phyloP scores from a whole-genome alignment of 2,888 invertebrate species.

The Nomada lathburiana region DNA sequence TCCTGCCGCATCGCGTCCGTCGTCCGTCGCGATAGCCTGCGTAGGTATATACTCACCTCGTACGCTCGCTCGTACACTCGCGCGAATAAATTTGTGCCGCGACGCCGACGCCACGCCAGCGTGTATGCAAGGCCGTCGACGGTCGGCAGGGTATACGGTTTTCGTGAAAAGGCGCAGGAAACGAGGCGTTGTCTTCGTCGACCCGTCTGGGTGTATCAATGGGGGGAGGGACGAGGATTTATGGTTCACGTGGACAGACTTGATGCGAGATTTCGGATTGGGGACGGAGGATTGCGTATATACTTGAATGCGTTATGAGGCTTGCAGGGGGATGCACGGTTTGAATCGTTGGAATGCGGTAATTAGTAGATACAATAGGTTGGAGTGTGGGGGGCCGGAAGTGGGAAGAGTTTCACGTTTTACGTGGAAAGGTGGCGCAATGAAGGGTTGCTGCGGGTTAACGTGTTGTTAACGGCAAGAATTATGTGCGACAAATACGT shows the following conservation, averaged over 20 bases:
- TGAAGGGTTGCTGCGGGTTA: too few relatives aligned
- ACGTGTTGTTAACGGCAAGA: too few relatives aligned
- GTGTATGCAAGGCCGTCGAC: constrained; percentile 37
- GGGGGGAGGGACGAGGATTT: background rate
- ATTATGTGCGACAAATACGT: too few relatives aligned
- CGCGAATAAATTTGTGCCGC: constrained; percentile 68
- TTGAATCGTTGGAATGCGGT: too few relatives aligned
- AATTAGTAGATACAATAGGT: too few relatives aligned
- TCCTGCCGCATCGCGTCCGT: constrained; percentile 80
- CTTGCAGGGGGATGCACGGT: too few relatives aligned
- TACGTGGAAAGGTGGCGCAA: too few relatives aligned
- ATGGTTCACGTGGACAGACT: background rate
- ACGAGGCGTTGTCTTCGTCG: constrained; percentile 18
- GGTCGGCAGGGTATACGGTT: constrained; percentile 9
- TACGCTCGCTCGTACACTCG: constrained; percentile 70
- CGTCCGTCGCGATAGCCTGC: constrained; percentile 75
- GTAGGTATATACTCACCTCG: constrained; percentile 68
- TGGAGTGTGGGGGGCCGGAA: too few relatives aligned
- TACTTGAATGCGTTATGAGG: too few relatives aligned
- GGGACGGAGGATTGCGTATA: too few relatives aligned
- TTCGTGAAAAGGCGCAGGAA: constrained; percentile 27
- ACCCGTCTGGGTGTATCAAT: background rate
- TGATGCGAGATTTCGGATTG: background rate
- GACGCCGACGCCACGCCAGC: constrained; percentile 18
- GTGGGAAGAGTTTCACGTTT: too few relatives aligned